Evolutionary conservation across 2,888 invertebrate species (phyloP).

Genomic region (Coleophora flavipennella): DNA sequence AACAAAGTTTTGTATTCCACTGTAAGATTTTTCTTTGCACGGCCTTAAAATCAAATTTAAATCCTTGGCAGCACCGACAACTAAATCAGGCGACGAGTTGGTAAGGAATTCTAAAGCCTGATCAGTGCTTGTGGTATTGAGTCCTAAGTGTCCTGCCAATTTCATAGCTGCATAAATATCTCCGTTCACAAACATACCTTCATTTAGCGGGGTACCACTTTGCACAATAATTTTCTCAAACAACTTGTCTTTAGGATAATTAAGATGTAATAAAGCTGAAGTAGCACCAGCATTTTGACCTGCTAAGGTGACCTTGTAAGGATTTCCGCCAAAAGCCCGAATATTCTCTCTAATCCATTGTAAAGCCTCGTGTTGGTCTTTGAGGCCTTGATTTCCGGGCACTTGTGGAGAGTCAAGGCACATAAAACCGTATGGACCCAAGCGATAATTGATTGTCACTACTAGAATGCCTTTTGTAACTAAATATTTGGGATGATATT

Average conservation of each 20-base stretch:
- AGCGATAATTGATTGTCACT: slow-evolving; percentile 54
- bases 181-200: slow-evolving; percentile 44
- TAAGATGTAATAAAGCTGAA: slow-evolving; percentile 51
- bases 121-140: slow-evolving; percentile 37
- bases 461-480: slow-evolving; percentile 50
- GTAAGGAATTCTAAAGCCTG: slow-evolving; percentile 44
- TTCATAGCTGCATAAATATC: slow-evolving; percentile 44
- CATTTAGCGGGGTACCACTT: slow-evolving; percentile 53
- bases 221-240: slow-evolving; percentile 51
- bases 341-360: slow-evolving; percentile 53
- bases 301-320: slow-evolving; percentile 51
- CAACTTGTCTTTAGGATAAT: slow-evolving; percentile 48
- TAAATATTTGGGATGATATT: slow-evolving; percentile 38
- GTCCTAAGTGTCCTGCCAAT: slow-evolving; percentile 44
- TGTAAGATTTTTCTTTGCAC: slow-evolving; percentile 53
- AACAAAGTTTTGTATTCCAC: slow-evolving; percentile 49
- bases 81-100: slow-evolving; percentile 34
- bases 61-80: slow-evolving; percentile 40
- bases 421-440: slow-evolving; percentile 61
- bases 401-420: slow-evolving; percentile 47
- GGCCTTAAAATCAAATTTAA: slow-evolving; percentile 41
- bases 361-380: slow-evolving; percentile 54
- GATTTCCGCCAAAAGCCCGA: slow-evolving; percentile 55
- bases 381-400: slow-evolving; percentile 59
- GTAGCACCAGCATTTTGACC: slow-evolving; percentile 55